Evolutionary conservation across 2,113 vertebrate species (phyloP).

Genomic region (Lagenorhynchus albirostris): DNA sequence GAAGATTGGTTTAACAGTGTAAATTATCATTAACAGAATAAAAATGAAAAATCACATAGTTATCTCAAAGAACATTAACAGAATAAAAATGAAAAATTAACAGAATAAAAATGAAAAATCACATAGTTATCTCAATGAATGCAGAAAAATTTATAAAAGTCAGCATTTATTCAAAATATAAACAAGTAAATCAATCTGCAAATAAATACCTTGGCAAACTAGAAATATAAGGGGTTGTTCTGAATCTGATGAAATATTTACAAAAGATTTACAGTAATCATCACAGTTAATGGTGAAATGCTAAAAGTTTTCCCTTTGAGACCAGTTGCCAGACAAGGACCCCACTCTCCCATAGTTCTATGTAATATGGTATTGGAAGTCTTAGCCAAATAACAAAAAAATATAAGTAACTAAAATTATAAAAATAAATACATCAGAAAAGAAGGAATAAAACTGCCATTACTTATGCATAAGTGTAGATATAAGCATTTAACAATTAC

Average conservation of each 20-base stretch:
- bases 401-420: not conserved
- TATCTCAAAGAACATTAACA: not conserved
- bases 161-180: not conserved
- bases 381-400: not conserved
- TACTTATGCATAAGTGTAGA: accelerated
- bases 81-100: not conserved
- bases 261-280: accelerated
- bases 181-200: accelerated
- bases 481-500: not conserved
- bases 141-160: not conserved
- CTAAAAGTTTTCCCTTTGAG: accelerated
- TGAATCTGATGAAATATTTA: no score
- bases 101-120: not conserved
- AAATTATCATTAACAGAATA: not conserved
- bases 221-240: no score
- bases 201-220: not conserved
- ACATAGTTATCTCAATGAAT: accelerated
- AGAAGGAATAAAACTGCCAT: not conserved
- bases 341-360: accelerated
- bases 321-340: not conserved
- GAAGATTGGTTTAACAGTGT: not conserved
- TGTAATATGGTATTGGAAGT: not conserved
- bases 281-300: accelerated
- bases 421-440: not conserved
- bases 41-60: not conserved